Base-by-base conservation (phyloP, 2,888 invertebrate genomes). In the Lepidonotus clava region DNA sequence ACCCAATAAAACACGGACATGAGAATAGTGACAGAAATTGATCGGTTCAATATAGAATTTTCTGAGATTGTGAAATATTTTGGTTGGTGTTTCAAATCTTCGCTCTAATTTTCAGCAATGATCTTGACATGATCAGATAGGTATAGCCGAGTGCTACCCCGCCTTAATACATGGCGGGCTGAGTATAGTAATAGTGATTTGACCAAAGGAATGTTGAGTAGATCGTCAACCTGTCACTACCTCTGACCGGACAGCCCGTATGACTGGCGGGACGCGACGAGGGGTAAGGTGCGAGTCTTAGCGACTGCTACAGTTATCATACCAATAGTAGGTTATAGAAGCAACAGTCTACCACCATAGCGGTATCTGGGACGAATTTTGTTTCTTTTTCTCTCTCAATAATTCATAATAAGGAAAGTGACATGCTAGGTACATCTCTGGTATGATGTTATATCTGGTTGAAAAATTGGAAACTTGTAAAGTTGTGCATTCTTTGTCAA, bases 191-290 rank as follows among this genome's bases (percentile, higher is more conserved):
- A n/a, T n/a, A n/a, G n/a, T n/a, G 67, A 67, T 28, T 28, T 67
- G 32, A 67, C 21, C 67, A n/a, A 51, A 67, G 67, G 36, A 67
- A 67, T 67, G 32, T 34, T n/a, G n/a, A n/a, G n/a, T n/a, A n/a
- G n/a, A n/a, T n/a, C n/a, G n/a, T n/a, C n/a, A 46, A 46, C 46
- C 6, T 46, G 46, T 18, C 46, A 46, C 46, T 46, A 46, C 18
- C n/a, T 11, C 5, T 61, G 28, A 24, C 28, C 61, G 14, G n/a
- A 24, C 4, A 18, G 28, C 61, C 61, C 28, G 61, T 61, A 61
- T 61, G 61, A 14, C 61, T 61, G 28, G 24, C 61, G 24, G 24
- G 61, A 61, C 28, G 61, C 61, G 61, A 61, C 28, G 61, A 61
- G 11, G 61, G 28, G 61, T 18, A 53, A 18, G 53, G n/a, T 53